phyloP scores from a whole-genome alignment of 2,888 invertebrate genomes.

The Neoaliturus tenellus region DNA sequence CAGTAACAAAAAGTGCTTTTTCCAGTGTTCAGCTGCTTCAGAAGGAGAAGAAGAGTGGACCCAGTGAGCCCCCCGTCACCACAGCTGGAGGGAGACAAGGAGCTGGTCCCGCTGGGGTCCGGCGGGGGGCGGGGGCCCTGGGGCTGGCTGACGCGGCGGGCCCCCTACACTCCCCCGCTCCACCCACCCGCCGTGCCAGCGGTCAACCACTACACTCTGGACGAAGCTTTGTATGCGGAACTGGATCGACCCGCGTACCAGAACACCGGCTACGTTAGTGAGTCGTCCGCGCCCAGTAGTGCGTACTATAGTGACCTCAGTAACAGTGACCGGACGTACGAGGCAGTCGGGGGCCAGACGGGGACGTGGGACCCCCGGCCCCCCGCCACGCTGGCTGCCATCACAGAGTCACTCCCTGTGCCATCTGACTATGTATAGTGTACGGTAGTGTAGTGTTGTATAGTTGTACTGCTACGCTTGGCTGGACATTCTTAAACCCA shows the following conservation, averaged over 20 bases:
- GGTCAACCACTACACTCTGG: conserved; percentile 84
- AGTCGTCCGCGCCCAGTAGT: conserved; percentile 81
- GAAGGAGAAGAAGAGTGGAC: conserved; percentile 51
- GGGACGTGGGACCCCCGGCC: conserved; percentile 69
- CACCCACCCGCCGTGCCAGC: conserved; percentile 72
- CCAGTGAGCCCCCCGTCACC: conserved; percentile 9
- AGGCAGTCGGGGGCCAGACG: conserved; percentile 76
- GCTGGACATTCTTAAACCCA: no score
- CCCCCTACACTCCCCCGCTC: conserved; percentile 71
- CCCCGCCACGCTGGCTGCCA: conserved; percentile 73
- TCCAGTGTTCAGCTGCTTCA: conserved; percentile 48
- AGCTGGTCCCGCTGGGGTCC: conserved; percentile 40
- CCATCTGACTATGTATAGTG: conserved; percentile 77
- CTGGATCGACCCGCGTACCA: conserved; percentile 83
- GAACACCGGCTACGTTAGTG: conserved; percentile 74
- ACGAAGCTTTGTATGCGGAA: conserved; percentile 83
- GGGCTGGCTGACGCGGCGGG: conserved; percentile 65
- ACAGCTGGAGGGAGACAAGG: conserved; percentile 56
- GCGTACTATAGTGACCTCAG: conserved; percentile 85
- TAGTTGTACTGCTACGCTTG: no score
- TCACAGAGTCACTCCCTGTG: conserved; percentile 76
- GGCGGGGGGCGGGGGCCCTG: conserved; percentile 61
- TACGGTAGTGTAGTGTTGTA: no score
- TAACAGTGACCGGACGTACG: conserved; percentile 77
- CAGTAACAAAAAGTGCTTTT: no score